Base-by-base conservation (phyloP, 2,888 invertebrate genomes). In the Pseudococcus viburni region DNA sequence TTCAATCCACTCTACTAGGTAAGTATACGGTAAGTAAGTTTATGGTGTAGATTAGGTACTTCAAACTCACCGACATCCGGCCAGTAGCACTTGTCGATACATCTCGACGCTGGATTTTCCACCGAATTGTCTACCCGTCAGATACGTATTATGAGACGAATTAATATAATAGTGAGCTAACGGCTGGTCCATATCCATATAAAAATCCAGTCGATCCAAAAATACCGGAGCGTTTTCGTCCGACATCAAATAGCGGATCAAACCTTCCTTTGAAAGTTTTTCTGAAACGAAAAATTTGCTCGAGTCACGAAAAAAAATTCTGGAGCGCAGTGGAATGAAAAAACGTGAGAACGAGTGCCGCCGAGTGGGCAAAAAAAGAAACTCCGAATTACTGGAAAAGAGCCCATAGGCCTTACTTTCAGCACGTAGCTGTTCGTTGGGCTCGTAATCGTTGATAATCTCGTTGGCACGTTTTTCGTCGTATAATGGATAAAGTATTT, bases 141-240 rank as follows among this genome's bases (percentile, higher is more conserved):
- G 93, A 92, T 98, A 98, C 17, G 98, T 99, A 92, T 98, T 98
- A 92, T 98, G 98, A 89, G 98, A 98, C 89, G 98, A 98, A 93
- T 99, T 99, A 91, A 99, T 99, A 93, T 99, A 99, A 93, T 99
- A 99, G 92, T 99, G 99, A 11, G 98, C 95, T 88, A 99, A 92
- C 0, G 99, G 97, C 92, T 99, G 98, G 92, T 99, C 99, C 99
- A 99, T 99, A 90, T 99, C 99, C 96, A 96, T 96, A 91, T 98
- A 98, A 91, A 97, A 96, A 91, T 99, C 99, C 90, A 99, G 93
- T n/a, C 99, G 94, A 92, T 99, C 99, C 90, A 99, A 93, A 93
- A 99, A 99, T 90, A 99, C 99, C 0, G 99, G 99, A 0, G 99
- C 98, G 93, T 99, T 99, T 93, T 99, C 99, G 92, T 99, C 99